Base-by-base conservation (phyloP, 2,113 vertebrate species). In the Holacanthus passer region DNA sequence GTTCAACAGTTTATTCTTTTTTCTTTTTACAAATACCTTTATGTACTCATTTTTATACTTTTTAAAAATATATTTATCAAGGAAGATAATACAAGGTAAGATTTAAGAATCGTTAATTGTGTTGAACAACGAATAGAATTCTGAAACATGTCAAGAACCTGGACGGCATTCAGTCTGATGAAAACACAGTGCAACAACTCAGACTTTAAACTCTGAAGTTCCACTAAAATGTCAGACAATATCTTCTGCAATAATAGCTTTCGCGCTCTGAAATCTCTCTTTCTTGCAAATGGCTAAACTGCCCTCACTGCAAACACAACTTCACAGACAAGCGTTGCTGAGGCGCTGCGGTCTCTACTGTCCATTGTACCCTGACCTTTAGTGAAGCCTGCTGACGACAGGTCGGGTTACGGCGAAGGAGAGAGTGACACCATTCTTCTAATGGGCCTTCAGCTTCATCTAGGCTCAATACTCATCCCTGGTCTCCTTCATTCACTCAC, bases 361-460 rank as follows among this genome's bases (percentile, higher is more conserved):
- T 85, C 84, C 64, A 83, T 88, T 91, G 87, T 91, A 17, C 7
- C 3, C 86, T 87, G 91, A 84, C 87, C 88, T 92, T 91, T 92
- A 89, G 85, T 75, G 84, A 91, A 86, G 77, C 73, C 72, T 32
- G 43, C 87, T 76, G 67, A 86, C 80, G 50, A 56, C 53, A 73
- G 94, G 85, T 94, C 87, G 9, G 83, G 89, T 95, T 94, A 93
- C 94, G 59, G 77, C 75, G 43, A 91, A 94, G 93, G 90, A 94
- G 91, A 92, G 91, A 91, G 82, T 84, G 88, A 88, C 91, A 89
- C 89, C 91, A 87, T 91, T 92, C 88, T 88, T 89, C 93, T 91
- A 91, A 94, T 88, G 68, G 92, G 82, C 82, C 92, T 88, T 89
- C 85, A 92, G 86, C 90, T 89, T 85, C 87, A 86, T 87, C 81